Evolutionary conservation across 2,113 vertebrate species (phyloP), one percentile per base, ranked within the genome.

Genomic region (Gallinago paraguaiae): DNA sequence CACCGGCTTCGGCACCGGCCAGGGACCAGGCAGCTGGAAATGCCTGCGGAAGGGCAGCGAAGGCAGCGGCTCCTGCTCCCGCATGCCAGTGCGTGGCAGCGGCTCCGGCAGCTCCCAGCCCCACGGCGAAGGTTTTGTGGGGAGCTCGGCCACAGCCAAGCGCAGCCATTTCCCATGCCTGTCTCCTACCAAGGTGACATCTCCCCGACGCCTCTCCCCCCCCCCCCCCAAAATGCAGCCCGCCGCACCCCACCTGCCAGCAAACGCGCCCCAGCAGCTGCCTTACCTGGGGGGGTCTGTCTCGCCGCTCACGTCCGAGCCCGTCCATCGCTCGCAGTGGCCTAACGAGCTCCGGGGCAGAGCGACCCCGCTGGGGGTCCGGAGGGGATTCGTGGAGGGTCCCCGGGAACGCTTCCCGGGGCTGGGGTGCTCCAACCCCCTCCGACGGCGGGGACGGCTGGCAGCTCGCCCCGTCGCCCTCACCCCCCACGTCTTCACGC

Each of bases 261-360:
- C 67, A 27, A 50, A 27, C 13, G 6, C 41, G 1, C 59, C 63
- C 35, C 8, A 3, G 33, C 69, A 78, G 48, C 54, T 13, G 9
- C 67, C 97, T 94, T 97, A 98, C 98, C 98, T 98, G 89, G 51
- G 53, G 61, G 13, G 31, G 4, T 72, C 78, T 41, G 35, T 93
- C 95, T 4, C 74, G 35, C 33, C 68, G 79, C 17, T 84, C 27
- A 1, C 51, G 17, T 50, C 69, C 51, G 10, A 76, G 59, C 12
- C 68, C 57, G 2, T 92, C 96, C 80, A 86, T 88, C 4, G 43
- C 61, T 59, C 43, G 63, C 41, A 41, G 88, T 20, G 95, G 90
- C 86, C 86, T 80, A 25, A 76, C 8, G 53, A 88, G 93, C 83
- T 94, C 94, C 18, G 51, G 43, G 1, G 60, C 7, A 31, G 80